phyloP scores from a whole-genome alignment of 2,113 vertebrate genomes.

The Taxidea taxus region DNA sequence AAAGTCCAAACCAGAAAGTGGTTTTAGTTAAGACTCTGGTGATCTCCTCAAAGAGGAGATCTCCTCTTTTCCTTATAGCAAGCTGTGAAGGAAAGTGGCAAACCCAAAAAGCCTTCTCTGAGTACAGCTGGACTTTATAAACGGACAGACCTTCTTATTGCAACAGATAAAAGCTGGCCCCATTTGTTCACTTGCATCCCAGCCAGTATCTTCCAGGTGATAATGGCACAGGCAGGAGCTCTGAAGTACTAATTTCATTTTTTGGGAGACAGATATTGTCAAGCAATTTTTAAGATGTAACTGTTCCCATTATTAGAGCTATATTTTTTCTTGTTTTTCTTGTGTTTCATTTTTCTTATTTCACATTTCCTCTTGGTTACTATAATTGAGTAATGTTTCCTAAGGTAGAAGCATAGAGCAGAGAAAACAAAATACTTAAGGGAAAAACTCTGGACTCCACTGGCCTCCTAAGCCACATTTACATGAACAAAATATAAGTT shows the following conservation, averaged over 20 bases:
- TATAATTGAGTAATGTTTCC: background rate
- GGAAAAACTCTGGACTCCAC: background rate
- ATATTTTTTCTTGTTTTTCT: background rate
- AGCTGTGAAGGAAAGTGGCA: background rate
- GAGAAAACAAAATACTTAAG: slow-evolving; percentile 29
- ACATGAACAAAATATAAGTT: slow-evolving; percentile 42
- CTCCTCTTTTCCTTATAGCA: background rate
- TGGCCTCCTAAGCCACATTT: background rate
- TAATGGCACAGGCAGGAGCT: background rate
- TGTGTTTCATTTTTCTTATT: background rate
- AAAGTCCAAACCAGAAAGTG: background rate
- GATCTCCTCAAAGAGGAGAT: background rate
- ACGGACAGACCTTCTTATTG: background rate
- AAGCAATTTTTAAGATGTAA: slow-evolving; percentile 20
- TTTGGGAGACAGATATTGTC: background rate
- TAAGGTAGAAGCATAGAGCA: background rate
- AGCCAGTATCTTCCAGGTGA: background rate
- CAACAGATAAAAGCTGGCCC: background rate
- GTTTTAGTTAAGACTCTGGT: background rate
- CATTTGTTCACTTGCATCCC: background rate
- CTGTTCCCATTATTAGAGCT: background rate
- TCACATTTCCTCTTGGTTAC: slow-evolving; percentile 11
- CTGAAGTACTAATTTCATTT: background rate
- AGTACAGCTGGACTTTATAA: background rate
- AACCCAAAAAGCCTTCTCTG: background rate